These are phyloP conservation scores for Morpho deidamia DNA, from an alignment of 2,888 invertebrate genomes.

Conservation along the genomic window DNA sequence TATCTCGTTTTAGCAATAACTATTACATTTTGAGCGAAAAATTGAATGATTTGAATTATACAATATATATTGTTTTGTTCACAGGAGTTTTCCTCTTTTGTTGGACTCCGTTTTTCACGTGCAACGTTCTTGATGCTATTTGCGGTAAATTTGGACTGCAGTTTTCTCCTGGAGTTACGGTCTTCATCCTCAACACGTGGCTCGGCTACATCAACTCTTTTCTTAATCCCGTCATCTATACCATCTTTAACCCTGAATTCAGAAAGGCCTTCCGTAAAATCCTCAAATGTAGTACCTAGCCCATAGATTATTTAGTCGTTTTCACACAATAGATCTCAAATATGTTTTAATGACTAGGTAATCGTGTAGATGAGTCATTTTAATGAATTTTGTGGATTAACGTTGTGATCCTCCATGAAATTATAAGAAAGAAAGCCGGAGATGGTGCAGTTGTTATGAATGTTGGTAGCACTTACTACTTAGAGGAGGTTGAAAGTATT, in stretches of 20 bases:
- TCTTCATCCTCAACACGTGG: slow-evolving; percentile 98
- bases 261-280: slow-evolving; percentile 98
- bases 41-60: no score
- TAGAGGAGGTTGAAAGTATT: not conserved
- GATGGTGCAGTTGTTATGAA: not conserved
- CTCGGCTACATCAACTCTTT: slow-evolving; percentile 98
- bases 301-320: slow-evolving; percentile 60
- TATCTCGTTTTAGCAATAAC: no score
- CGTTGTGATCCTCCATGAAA: not conserved
- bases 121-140: slow-evolving; percentile 97
- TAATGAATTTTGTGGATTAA: not conserved
- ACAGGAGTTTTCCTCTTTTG: slow-evolving; percentile 98
- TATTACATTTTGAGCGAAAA: no score
- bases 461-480: not conserved
- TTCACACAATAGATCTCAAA: slow-evolving; percentile 34
- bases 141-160: slow-evolving; percentile 90
- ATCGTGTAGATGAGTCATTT: not conserved
- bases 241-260: slow-evolving; percentile 98
- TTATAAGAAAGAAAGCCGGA: not conserved
- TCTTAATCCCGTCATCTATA: slow-evolving; percentile 95
- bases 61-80: slow-evolving; percentile 5
- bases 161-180: slow-evolving; percentile 91
- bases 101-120: slow-evolving; percentile 99
- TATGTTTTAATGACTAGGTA: not conserved
- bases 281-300: slow-evolving; percentile 83